These are phyloP conservation scores for Lasioglossum morio DNA, from an alignment of 2,888 invertebrate species.

Conservation along the genomic window DNA sequence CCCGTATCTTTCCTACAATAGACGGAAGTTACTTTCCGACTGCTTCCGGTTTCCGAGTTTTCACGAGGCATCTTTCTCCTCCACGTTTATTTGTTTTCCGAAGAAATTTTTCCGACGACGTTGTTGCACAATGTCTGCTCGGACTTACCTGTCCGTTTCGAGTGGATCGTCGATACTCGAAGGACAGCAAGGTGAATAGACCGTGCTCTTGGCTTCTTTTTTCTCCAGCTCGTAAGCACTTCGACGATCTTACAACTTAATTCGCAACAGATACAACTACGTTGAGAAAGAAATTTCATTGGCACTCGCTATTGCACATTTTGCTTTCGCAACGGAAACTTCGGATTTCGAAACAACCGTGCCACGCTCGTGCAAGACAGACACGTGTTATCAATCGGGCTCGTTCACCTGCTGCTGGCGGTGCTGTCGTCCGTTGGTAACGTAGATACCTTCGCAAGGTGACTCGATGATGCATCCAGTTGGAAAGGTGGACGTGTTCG, in stretches of 20 bases:
- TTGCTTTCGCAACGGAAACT: neutral
- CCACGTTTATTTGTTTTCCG: neutral
- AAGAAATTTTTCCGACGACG: neutral
- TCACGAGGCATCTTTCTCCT: conserved; percentile 12
- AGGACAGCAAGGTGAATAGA: neutral
- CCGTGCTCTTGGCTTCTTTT: no score
- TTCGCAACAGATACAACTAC: neutral
- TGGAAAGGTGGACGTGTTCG: neutral
- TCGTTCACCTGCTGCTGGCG: conserved; percentile 28
- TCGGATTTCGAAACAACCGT: neutral
- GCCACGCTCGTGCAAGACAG: neutral
- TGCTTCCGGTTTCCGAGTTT: conserved; percentile 22
- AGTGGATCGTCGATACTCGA: neutral
- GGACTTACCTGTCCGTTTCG: neutral
- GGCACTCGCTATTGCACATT: no score
- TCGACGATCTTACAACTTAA: no score
- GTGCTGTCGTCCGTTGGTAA: conserved; percentile 44
- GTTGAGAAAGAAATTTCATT: no score
- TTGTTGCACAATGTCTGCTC: neutral
- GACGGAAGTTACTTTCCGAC: conserved; percentile 41
- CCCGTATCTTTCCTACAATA: conserved; percentile 35
- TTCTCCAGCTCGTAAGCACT: no score
- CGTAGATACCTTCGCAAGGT: conserved; percentile 34
- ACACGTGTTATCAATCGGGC: conserved; percentile 15
- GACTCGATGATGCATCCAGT: conserved; percentile 23